Conservation (phyloP, 2,888 invertebrate genomes). For the Strigamia maritima region DNA sequence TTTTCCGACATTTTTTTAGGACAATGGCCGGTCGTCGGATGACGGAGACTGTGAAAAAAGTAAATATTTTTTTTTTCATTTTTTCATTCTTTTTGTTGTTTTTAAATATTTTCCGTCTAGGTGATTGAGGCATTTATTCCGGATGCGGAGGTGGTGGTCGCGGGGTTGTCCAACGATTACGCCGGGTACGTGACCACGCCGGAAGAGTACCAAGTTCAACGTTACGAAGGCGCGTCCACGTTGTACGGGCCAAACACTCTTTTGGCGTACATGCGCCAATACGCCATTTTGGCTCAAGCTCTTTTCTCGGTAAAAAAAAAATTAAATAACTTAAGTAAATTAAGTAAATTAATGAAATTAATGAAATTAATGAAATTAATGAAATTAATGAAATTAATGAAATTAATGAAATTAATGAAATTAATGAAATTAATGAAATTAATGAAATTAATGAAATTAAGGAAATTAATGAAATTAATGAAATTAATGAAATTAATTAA, state of each 20-base stretch:
- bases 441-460: too few species aligned
- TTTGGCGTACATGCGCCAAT: background rate
- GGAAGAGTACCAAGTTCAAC: conserved; percentile 56
- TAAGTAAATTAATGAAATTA: too few species aligned
- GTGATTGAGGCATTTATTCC: background rate
- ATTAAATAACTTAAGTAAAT: too few species aligned
- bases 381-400: too few species aligned
- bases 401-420: too few species aligned
- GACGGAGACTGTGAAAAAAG: background rate
- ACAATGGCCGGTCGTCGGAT: conserved; percentile 82
- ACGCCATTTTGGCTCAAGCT: background rate
- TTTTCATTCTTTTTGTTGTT: conserved; percentile 80
- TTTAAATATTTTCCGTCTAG: conserved; percentile 60
- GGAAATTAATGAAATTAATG: too few species aligned
- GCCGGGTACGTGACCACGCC: background rate
- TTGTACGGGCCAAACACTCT: conserved; percentile 88
- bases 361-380: too few species aligned
- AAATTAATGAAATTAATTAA: too few species aligned
- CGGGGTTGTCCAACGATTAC: conserved; percentile 55
- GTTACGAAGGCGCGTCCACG: conserved; percentile 93
- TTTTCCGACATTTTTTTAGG: conserved; percentile 43
- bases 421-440: too few species aligned
- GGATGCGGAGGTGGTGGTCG: background rate
- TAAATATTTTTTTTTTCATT: conserved; percentile 70
- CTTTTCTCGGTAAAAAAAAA: background rate